A percentile compares a stretch with the other conserved stretches of the same genome.
Evolutionary conservation across 1,140 invertebrate genomes (phyloP).

Genomic region (Drepana arcuata): DNA sequence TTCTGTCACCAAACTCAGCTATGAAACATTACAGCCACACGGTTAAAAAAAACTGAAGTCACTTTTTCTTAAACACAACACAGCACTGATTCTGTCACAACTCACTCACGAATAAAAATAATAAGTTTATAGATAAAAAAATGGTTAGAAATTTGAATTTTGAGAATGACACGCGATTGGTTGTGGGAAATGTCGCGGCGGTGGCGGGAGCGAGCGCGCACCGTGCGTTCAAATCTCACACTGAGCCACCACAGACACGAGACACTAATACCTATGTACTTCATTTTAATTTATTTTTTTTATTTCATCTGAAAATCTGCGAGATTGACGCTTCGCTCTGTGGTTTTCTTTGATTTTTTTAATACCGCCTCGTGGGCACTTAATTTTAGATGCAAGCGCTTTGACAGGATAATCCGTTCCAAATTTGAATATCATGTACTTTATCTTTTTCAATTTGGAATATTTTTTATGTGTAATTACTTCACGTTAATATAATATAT

Average conservation of each 20-base stretch:
- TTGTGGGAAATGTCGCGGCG: slow-evolving; percentile 27
- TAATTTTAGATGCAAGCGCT: slow-evolving; percentile 47
- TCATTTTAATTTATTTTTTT: slow-evolving; percentile 45
- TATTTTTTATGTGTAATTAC: background rate
- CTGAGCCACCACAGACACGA: slow-evolving; percentile 42
- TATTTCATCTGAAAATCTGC: slow-evolving; percentile 55
- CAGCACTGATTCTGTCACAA: too few species aligned
- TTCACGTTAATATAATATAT: background rate
- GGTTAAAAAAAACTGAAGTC: slow-evolving; percentile 10
- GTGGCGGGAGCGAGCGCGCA: slow-evolving; percentile 36
- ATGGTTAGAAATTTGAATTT: too few species aligned
- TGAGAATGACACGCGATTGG: slow-evolving; percentile 17
- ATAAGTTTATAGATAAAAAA: too few species aligned
- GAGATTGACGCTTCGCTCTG: slow-evolving; percentile 32
- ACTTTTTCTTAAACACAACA: slow-evolving; percentile 23
- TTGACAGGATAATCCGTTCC: slow-evolving; percentile 51
- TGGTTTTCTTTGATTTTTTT: slow-evolving; percentile 33
- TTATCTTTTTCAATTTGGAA: background rate
- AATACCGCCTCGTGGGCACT: slow-evolving; percentile 20
- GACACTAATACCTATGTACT: slow-evolving; percentile 35
- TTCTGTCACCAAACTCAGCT: slow-evolving; percentile 2
- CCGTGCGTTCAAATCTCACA: slow-evolving; percentile 43
- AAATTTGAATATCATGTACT: slow-evolving; percentile 2
- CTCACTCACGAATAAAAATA: too few species aligned
- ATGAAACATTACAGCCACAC: slow-evolving; percentile 9